phyloP scores from a whole-genome alignment of 2,888 invertebrate species.

The Acanthosepion lycidas region DNA sequence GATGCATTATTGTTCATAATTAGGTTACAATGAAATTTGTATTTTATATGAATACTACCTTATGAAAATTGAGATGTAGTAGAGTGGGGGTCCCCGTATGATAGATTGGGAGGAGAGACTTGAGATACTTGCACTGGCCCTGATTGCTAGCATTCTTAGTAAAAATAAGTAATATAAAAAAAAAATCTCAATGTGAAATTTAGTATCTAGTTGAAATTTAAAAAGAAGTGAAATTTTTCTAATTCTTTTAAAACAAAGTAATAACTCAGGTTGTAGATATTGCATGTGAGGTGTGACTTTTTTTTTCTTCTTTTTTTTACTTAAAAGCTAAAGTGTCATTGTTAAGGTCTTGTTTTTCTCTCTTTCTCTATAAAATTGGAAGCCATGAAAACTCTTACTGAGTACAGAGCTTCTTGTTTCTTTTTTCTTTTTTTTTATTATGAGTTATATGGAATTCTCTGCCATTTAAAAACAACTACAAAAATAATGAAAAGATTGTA shows the following conservation, averaged over 20 bases:
- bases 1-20: no score
- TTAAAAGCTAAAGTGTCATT: not conserved
- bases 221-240: not conserved
- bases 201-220: not conserved
- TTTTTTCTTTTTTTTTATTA: not conserved
- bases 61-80: no score
- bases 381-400: conserved; percentile 1
- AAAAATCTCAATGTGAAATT: not conserved
- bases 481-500: not conserved
- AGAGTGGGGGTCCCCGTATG: no score
- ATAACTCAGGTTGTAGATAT: not conserved
- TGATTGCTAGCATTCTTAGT: not conserved
- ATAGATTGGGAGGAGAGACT: no score
- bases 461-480: not conserved
- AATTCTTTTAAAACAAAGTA: not conserved
- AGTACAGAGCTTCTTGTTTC: not conserved
- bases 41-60: no score
- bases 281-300: not conserved
- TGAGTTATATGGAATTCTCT: not conserved
- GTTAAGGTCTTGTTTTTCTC: not conserved
- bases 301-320: not conserved
- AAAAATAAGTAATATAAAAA: not conserved
- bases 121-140: no score
- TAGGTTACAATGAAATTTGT: no score
- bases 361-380: not conserved